Conservation (phyloP, 2,797 vertebrate genomes). For the Rhinella marina region DNA sequence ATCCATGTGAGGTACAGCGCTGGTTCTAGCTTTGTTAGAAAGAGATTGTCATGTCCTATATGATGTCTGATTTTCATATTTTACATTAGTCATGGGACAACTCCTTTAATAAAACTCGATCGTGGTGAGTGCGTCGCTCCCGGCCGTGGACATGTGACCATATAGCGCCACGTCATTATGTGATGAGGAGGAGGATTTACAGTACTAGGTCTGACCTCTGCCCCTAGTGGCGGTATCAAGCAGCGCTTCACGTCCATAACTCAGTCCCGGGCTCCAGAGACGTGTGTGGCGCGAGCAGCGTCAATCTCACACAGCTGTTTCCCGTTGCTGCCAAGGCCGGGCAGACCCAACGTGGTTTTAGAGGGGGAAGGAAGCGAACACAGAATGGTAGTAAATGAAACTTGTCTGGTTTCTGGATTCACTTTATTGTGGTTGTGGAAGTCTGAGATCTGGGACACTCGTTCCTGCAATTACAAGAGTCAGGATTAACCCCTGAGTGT, state of each 20-base stretch:
- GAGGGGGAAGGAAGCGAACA: constrained; percentile 69
- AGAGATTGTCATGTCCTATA: no score
- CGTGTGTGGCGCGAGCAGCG: constrained; percentile 64
- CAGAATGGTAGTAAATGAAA: constrained; percentile 71
- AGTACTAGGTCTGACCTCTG: background rate
- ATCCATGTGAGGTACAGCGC: no score
- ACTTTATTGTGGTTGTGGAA: constrained; percentile 73
- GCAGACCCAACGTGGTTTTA: constrained; percentile 43
- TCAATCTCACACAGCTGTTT: constrained; percentile 71
- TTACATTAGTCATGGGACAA: no score
- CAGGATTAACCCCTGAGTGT: constrained; percentile 29
- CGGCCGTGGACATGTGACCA: background rate
- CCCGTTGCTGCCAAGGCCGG: constrained; percentile 68
- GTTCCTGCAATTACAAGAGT: constrained; percentile 69
- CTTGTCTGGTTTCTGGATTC: constrained; percentile 70
- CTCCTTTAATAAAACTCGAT: background rate
- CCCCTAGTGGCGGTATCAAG: constrained; percentile 23
- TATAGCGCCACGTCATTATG: background rate
- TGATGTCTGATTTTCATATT: no score
- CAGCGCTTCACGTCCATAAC: constrained; percentile 48
- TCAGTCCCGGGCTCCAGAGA: constrained; percentile 66
- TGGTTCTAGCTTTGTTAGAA: no score
- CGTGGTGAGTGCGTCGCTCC: background rate
- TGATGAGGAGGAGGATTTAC: background rate
- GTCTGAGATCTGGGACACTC: constrained; percentile 67